These are phyloP conservation scores for Eulemur rufifrons DNA, from an alignment of 2,113 vertebrate species.

Conservation along the genomic window DNA sequence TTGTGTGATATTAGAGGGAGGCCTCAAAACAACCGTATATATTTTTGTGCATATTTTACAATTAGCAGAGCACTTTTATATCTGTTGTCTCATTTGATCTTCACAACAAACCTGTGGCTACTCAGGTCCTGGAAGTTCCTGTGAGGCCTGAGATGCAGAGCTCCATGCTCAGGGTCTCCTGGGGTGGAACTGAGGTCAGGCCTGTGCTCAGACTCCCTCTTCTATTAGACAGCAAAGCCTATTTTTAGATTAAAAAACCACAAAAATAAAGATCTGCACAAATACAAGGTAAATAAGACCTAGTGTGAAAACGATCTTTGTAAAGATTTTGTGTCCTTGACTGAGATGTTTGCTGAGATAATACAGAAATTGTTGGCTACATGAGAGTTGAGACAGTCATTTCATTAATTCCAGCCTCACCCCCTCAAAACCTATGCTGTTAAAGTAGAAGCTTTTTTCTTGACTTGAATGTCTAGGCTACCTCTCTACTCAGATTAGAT, in stretches of 20 bases:
- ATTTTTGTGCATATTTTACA: background rate
- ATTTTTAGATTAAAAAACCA: background rate
- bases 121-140: background rate
- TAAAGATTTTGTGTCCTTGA: background rate
- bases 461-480: background rate
- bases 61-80: background rate
- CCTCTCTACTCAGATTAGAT: background rate
- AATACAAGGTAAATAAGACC: background rate
- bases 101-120: background rate
- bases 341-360: background rate
- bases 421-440: background rate
- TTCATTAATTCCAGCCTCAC: background rate
- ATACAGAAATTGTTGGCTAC: background rate
- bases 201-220: background rate
- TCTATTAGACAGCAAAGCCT: background rate
- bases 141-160: background rate
- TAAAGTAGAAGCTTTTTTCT: conserved; percentile 2
- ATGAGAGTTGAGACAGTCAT: background rate
- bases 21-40: background rate
- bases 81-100: background rate
- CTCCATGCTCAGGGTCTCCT: background rate
- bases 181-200: background rate
- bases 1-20: background rate
- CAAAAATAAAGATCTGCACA: background rate
- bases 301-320: background rate